Evolutionary conservation across 2,888 invertebrate genomes (phyloP), one percentile per base, ranked within the genome.

Genomic region (Drosophila ezoana): DNA sequence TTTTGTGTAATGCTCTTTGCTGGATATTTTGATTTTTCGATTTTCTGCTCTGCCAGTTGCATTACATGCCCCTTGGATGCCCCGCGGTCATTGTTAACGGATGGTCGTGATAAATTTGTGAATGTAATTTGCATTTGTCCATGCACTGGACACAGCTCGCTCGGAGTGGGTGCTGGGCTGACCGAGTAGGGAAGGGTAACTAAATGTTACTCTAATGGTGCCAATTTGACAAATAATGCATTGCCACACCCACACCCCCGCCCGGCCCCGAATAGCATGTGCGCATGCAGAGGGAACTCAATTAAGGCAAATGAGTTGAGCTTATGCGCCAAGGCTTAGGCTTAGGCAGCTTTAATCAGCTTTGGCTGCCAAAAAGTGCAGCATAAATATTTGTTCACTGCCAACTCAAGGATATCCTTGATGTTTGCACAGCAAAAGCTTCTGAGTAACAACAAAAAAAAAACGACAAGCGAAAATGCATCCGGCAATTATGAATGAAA

Each of bases 381-480:
- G 51, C 60, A 62, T 40, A 78, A 81, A 81, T 84, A 81, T 87
- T 87, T 89, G 72, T 79, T 79, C 85, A 84, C 74, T 73, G 87
- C 63, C 87, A 87, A 74, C 87, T 85, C 82, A 89, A 89, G 85
- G 85, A 89, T 89, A 79, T 89, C 89, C 85, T 76, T 84, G 84
- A 72, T 83, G 81, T 81, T 80, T 86, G 81, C 81, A 56, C 65
- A 62, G 66, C 49, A 59, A 51, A 53, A 56, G 41, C 45, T 37
- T 54, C 20, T 11, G 40, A 18, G 14, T 32, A 35, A 32, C 11
- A 10, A 2, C 3, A 43, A 62, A 16, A 28, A 8, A 20, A 20
- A 44, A 33, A 45, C 37, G 48, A 48, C 35, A 14, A 32, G 40
- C 41, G 48, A 28, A 72, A 82, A 73, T 78, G 89, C 79, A 85